These are phyloP conservation scores for Irena cyanogastra DNA, from an alignment of 2,113 vertebrate genomes.

Conservation along the genomic window DNA sequence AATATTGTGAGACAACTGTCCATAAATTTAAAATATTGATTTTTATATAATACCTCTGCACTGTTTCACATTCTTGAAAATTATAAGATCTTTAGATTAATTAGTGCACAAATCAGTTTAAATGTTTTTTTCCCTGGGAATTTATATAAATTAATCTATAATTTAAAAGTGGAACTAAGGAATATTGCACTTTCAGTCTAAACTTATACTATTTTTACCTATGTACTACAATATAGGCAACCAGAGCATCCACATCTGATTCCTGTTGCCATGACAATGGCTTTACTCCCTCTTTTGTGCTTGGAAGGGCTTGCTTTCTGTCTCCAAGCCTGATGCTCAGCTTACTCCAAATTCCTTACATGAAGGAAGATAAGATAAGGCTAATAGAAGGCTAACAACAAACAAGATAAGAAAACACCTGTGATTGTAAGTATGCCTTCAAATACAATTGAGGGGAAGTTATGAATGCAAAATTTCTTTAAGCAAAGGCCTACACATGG, in stretches of 20 bases:
- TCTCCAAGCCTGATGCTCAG: not conserved
- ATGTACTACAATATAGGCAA: not conserved
- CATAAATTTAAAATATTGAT: not conserved
- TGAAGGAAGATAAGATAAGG: constrained; percentile 27
- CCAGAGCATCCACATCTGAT: not conserved
- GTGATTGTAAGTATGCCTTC: not conserved
- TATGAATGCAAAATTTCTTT: not conserved
- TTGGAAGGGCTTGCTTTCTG: not conserved
- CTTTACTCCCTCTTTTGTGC: not conserved
- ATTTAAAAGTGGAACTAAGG: not conserved
- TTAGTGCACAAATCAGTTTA: not conserved
- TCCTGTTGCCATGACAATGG: constrained; percentile 55
- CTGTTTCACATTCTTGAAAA: not conserved
- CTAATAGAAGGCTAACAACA: constrained; percentile 24
- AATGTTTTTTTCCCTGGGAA: not conserved
- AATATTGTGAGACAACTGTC: not conserved
- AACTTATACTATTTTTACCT: not conserved
- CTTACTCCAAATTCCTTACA: constrained; percentile 18
- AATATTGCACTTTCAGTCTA: not conserved
- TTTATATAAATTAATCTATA: not conserved
- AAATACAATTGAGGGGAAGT: not conserved
- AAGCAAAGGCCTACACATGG: not conserved
- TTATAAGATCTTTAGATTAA: not conserved
- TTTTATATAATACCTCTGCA: not conserved
- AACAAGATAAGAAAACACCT: not conserved